phyloP scores from a whole-genome alignment of 2,797 vertebrate species.

The Octomys mimax region DNA sequence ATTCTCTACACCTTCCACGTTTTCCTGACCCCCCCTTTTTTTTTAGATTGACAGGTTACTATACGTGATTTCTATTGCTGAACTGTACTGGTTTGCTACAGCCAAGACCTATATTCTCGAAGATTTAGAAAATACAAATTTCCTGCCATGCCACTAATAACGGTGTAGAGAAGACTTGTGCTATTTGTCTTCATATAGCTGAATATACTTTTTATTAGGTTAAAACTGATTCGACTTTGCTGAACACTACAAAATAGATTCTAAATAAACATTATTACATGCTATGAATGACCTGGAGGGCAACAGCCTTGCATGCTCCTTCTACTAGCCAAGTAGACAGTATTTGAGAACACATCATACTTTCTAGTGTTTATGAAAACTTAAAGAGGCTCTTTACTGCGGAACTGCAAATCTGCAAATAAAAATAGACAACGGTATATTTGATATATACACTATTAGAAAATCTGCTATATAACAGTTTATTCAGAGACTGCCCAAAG shows the following conservation, averaged over 20 bases:
- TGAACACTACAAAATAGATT: background rate
- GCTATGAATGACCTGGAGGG: background rate
- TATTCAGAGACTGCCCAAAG: constrained; percentile 42
- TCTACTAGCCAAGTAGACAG: background rate
- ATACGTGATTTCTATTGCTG: constrained; percentile 38
- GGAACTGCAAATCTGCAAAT: background rate
- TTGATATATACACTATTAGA: background rate
- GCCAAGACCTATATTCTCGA: constrained; percentile 20
- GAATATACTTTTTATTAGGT: background rate
- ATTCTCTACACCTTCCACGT: background rate
- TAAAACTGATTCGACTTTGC: background rate
- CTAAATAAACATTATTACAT: background rate
- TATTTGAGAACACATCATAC: background rate
- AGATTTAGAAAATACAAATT: background rate
- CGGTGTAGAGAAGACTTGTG: background rate
- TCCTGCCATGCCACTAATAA: background rate
- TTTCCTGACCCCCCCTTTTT: background rate
- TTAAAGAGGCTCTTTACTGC: background rate
- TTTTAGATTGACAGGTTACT: background rate
- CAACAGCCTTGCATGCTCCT: background rate
- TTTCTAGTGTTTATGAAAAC: constrained; percentile 44
- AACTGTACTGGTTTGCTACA: background rate
- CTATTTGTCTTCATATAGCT: background rate
- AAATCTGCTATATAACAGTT: background rate
- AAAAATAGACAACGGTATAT: background rate